Conservation (phyloP, 1,140 invertebrate genomes). For the Brachionus rotundiformis region DNA sequence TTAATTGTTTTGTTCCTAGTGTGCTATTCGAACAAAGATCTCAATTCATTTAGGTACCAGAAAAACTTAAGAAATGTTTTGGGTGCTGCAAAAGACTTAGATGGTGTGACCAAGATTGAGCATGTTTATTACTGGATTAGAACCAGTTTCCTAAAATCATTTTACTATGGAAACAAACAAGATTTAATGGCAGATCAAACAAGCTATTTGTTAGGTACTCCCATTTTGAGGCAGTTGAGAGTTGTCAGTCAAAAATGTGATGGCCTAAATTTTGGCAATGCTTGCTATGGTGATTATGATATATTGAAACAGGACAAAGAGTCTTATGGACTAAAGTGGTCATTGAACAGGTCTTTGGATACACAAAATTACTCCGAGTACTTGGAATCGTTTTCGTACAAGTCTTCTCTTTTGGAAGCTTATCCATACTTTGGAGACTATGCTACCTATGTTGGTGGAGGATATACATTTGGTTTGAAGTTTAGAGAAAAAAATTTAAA, state of each 20-base stretch:
- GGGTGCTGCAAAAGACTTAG: conserved; percentile 54
- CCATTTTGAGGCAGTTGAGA: conserved; percentile 62
- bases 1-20: conserved; percentile 65
- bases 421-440: conserved; percentile 65
- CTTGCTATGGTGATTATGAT: background rate
- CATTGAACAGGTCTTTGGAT: background rate
- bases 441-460: conserved; percentile 67
- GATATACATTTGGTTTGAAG: conserved; percentile 64
- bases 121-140: conserved; percentile 3
- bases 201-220: conserved; percentile 67
- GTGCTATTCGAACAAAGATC: conserved; percentile 64
- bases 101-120: background rate
- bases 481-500: background rate
- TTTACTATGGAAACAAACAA: background rate
- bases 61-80: conserved; percentile 63
- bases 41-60: conserved; percentile 62
- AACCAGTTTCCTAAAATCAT: background rate
- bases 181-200: conserved; percentile 67
- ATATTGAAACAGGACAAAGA: background rate
- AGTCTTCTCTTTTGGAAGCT: conserved; percentile 58
- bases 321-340: background rate
- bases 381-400: background rate
- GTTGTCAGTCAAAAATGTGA: background rate
- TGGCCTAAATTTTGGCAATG: background rate
- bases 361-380: background rate